These are phyloP conservation scores for Adelosebastes latens DNA, from an alignment of 2,797 vertebrate species.

Conservation along the genomic window DNA sequence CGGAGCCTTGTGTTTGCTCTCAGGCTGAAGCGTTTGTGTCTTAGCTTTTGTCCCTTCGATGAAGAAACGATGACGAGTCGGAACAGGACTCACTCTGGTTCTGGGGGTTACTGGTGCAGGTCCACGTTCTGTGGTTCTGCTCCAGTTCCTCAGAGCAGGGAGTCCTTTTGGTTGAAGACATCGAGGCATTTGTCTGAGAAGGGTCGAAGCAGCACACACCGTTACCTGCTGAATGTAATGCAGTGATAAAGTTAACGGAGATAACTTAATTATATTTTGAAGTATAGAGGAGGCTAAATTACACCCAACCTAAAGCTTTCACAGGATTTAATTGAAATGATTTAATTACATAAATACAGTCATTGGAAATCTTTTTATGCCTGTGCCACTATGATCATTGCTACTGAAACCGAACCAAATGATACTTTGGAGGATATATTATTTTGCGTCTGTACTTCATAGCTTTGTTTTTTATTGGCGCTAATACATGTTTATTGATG, in stretches of 20 bases:
- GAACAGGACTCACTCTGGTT: slow-evolving; percentile 58
- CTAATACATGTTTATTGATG: slow-evolving; percentile 23
- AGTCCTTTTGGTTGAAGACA: slow-evolving; percentile 82
- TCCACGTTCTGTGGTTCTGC: slow-evolving; percentile 82
- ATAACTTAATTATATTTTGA: background rate
- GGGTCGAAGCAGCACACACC: slow-evolving; percentile 50
- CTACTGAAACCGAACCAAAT: background rate
- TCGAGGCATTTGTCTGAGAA: slow-evolving; percentile 99
- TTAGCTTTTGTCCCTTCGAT: slow-evolving; percentile 50
- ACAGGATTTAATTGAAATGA: background rate
- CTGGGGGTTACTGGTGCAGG: slow-evolving; percentile 44
- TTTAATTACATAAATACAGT: no score
- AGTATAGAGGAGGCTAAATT: background rate
- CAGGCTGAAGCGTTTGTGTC: background rate
- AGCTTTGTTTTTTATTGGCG: background rate
- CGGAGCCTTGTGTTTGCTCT: background rate
- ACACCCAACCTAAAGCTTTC: background rate
- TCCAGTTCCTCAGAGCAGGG: slow-evolving; percentile 57
- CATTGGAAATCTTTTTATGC: background rate
- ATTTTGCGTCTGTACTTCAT: background rate
- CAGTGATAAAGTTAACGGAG: background rate
- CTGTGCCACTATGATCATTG: background rate
- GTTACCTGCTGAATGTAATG: no score
- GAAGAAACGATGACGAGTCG: slow-evolving; percentile 84
- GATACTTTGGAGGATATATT: background rate